Percentiles rank a stretch among this genome's conserved stretches.
Conservation (phyloP, 2,113 vertebrate genomes). For the Paramormyrops kingsleyae region DNA sequence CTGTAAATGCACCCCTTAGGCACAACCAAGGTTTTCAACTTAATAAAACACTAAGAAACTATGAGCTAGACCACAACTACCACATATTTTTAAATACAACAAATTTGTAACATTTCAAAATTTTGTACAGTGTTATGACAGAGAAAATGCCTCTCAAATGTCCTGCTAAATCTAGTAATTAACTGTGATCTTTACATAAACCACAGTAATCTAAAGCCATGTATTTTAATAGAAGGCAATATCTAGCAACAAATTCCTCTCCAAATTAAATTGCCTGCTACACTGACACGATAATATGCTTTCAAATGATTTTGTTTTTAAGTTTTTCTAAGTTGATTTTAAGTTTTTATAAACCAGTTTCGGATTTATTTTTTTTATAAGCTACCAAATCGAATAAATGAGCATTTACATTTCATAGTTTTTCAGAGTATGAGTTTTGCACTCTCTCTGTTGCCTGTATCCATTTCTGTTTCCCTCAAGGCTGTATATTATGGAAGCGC, state of each 20-base stretch:
- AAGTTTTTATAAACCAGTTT: too few relatives aligned
- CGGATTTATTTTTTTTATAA: too few relatives aligned
- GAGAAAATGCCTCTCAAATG: neutral
- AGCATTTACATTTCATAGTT: too few relatives aligned
- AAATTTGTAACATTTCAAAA: neutral
- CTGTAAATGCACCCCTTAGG: neutral
- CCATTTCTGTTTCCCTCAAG: too few relatives aligned
- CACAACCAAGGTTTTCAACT: neutral
- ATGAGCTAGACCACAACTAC: neutral
- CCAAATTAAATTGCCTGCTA: neutral
- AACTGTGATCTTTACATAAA: neutral
- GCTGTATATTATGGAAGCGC: too few relatives aligned
- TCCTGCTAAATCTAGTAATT: neutral
- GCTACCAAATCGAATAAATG: too few relatives aligned
- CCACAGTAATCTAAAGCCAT: neutral
- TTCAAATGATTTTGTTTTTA: neutral
- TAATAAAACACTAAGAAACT: neutral
- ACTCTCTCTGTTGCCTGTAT: too few relatives aligned
- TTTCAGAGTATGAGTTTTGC: too few relatives aligned
- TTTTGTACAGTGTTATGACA: neutral
- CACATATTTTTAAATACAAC: neutral
- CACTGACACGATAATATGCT: neutral
- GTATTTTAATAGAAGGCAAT: neutral
- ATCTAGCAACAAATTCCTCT: neutral
- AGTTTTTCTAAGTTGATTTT: too few relatives aligned